phyloP scores from a whole-genome alignment of 2,113 vertebrate species.

The human (Homo sapiens) region GRCh38 chr6:134592501-134593000 shows the following conservation, averaged over 20 bases:
- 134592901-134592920: not conserved
- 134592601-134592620: not conserved
- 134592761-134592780: not conserved
- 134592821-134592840: not conserved
- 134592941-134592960: constrained; percentile 7
- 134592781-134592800: not conserved
- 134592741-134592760: not conserved
- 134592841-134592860: not conserved
- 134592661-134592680: not conserved
- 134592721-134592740: not conserved
- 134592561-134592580: not conserved
- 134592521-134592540: not conserved
- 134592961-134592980: not conserved
- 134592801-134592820: not conserved
- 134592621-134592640: not conserved
- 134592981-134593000: not conserved
- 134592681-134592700: not conserved
- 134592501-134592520: not conserved
- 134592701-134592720: not conserved
- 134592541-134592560: not conserved
- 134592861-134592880: not conserved
- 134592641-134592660: not conserved
- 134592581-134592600: not conserved
- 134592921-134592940: not conserved
- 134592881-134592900: not conserved